These are phyloP conservation scores for Stomorhina lunata DNA, from an alignment of 2,888 invertebrate species.

Conservation along the genomic window DNA sequence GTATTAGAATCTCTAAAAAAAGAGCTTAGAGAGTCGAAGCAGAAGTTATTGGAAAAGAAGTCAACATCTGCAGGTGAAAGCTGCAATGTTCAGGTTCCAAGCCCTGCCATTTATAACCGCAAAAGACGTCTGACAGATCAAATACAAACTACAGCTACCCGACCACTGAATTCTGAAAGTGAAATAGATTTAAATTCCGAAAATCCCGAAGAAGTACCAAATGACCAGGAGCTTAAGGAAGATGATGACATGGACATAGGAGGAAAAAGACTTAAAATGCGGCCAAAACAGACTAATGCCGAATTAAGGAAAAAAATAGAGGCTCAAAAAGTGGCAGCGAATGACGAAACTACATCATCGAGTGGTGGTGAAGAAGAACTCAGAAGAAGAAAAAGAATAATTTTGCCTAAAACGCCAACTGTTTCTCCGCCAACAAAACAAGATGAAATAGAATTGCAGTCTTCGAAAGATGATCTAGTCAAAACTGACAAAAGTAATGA, in stretches of 20 bases:
- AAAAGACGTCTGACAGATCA: conserved; percentile 74
- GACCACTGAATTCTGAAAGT: conserved; percentile 77
- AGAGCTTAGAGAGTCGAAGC: conserved; percentile 50
- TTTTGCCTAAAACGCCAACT: conserved; percentile 70
- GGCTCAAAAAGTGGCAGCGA: conserved; percentile 73
- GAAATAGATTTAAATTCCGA: conserved; percentile 79
- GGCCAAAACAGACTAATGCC: conserved; percentile 73
- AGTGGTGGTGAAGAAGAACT: conserved; percentile 76
- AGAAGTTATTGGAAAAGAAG: conserved; percentile 46
- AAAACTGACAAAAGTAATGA: too few relatives aligned
- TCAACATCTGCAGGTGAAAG: background rate
- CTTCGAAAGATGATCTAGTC: too few relatives aligned
- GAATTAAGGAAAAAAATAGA: conserved; percentile 77
- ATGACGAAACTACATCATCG: conserved; percentile 75
- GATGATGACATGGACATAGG: conserved; percentile 75
- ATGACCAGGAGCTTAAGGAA: conserved; percentile 59
- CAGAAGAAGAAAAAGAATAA: conserved; percentile 70
- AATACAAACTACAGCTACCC: conserved; percentile 55
- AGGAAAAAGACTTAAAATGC: conserved; percentile 78
- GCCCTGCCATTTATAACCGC: conserved; percentile 68
- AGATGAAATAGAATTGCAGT: background rate
- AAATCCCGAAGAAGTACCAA: conserved; percentile 79
- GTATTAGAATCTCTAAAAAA: conserved; percentile 51
- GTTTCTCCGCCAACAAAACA: background rate
- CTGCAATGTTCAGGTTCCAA: background rate